Conservation (phyloP, 1,140 invertebrate genomes). For the Dolichoris vasculosae region DNA sequence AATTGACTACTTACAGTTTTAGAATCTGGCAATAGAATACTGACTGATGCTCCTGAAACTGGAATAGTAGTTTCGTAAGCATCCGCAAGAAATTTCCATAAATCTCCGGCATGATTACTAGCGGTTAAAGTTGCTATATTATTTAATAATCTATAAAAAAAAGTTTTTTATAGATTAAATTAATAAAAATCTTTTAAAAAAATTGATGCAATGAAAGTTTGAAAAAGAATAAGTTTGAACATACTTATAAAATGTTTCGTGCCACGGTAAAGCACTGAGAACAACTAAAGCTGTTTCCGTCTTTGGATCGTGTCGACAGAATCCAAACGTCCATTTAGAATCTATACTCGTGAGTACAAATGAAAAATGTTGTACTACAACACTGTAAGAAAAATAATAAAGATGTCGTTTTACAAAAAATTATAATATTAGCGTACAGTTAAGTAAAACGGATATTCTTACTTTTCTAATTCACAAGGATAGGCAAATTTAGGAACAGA, state of each 20-base stretch:
- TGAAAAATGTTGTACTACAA: conserved; percentile 88
- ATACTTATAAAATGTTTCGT: conserved; percentile 94
- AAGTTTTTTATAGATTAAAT: conserved; percentile 36
- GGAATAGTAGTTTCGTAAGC: conserved; percentile 79
- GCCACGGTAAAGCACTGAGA: conserved; percentile 93
- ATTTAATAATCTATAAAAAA: conserved; percentile 75
- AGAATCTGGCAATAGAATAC: conserved; percentile 68
- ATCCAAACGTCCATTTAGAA: conserved; percentile 97
- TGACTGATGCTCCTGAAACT: conserved; percentile 69
- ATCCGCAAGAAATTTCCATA: conserved; percentile 80
- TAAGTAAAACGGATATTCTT: conserved; percentile 61
- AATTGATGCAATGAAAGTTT: neutral
- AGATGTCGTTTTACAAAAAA: conserved; percentile 25
- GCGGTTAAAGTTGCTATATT: conserved; percentile 78
- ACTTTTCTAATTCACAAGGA: conserved; percentile 88
- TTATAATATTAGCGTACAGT: conserved; percentile 30
- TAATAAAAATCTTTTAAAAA: conserved; percentile 19
- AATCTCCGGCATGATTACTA: conserved; percentile 71
- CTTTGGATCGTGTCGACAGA: conserved; percentile 92
- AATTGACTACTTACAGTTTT: conserved; percentile 63
- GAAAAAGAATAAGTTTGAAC: conserved; percentile 59
- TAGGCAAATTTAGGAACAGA: conserved; percentile 90
- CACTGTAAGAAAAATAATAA: conserved; percentile 72
- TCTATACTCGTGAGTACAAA: conserved; percentile 95
- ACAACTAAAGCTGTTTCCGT: conserved; percentile 85